phyloP scores from a whole-genome alignment of 2,888 invertebrate genomes.

The Lithophane socia region DNA sequence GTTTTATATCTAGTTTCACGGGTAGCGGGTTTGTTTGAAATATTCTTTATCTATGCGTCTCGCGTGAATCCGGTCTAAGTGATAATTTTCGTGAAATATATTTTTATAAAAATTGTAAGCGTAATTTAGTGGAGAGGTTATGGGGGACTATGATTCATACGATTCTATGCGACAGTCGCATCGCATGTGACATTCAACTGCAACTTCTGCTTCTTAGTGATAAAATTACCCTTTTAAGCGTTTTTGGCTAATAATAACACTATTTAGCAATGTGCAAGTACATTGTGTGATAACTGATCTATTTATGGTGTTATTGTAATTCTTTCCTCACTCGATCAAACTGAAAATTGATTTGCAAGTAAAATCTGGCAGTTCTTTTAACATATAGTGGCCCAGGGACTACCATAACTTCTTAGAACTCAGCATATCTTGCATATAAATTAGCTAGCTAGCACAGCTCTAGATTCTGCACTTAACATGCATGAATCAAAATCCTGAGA shows the following conservation, averaged over 20 bases:
- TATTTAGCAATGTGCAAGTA: background rate
- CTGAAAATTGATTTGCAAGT: background rate
- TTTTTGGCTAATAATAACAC: background rate
- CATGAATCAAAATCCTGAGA: background rate
- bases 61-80: slow-evolving; percentile 28
- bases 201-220: slow-evolving; percentile 4
- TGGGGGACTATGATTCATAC: slow-evolving; percentile 52
- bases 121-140: slow-evolving; percentile 42
- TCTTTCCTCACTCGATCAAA: background rate
- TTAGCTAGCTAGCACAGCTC: background rate
- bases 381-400: too few species aligned
- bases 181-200: slow-evolving; percentile 54
- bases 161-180: slow-evolving; percentile 32
- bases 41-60: slow-evolving; percentile 37
- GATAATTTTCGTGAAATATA: slow-evolving; percentile 15
- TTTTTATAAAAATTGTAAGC: slow-evolving; percentile 19
- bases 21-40: slow-evolving; percentile 10
- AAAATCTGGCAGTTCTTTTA: too few species aligned
- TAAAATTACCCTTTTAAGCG: too few species aligned
- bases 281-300: background rate
- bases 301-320: background rate
- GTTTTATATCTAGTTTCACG: slow-evolving; percentile 16
- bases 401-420: background rate
- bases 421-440: background rate
- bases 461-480: background rate